Evolutionary conservation across 2,113 vertebrate species (phyloP), one percentile per base, ranked within the genome.

Genomic region (Pelvicachromis taeniatus): DNA sequence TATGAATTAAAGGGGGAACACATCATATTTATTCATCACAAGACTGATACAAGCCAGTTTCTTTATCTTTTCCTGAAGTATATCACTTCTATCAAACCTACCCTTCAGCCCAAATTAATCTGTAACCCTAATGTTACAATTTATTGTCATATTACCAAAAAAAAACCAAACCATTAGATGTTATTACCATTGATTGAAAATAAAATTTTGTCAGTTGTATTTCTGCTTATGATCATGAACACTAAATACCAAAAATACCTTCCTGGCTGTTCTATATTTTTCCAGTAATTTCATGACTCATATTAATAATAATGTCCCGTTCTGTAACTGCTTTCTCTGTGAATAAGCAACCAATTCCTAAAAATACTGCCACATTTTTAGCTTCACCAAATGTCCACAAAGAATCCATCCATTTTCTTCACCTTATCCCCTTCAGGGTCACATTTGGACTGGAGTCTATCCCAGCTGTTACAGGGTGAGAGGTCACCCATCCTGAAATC

Each of bases 221-320:
- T 68, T 68, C 23, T 68, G 42, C 13, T 42, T 2, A 1, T 68
- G n/a, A 68, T 68, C 61, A 68, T 40, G 9, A 68, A 16, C n/a
- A 16, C 12, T 21, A 68, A 6, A 38, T 16, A 68, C 63, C 63
- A 68, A 68, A 63, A 68, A 68, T 68, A 9, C 21, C 21, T 68
- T 68, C 63, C 1, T 4, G 33, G 21, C 38, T 70, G 0, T 70
- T 70, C 38, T 26, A 10, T 68, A 42, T 70, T 70, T 70, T 48
- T 70, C 9, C 17, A 29, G 10, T 45, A 9, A 70, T 70, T 70
- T 26, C 5, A 70, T 26, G 40, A 48, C 68, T 48, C 1, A 19
- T 16, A 48, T 48, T 26, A 12, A 48, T 73, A 73, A 73, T 45
- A 70, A 70, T 4, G 0, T 0, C 23, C 65, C 6, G 0, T 63